phyloP scores from a whole-genome alignment of 2,113 vertebrate species.

The Notiomystis cincta region DNA sequence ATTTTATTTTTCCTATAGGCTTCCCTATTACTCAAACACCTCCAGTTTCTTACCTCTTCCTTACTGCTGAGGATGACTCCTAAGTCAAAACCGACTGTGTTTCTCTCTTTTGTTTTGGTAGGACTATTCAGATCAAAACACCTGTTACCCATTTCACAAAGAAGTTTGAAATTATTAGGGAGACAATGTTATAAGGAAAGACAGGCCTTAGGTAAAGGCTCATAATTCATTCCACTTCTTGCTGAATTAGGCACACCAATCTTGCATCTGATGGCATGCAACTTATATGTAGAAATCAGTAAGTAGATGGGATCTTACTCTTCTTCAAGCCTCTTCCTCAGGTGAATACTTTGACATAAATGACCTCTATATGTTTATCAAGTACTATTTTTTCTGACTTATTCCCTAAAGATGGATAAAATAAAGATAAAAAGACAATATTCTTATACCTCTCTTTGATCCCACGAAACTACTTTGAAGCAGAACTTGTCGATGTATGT shows the following conservation, averaged over 20 bases:
- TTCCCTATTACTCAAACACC: background rate
- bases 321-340: background rate
- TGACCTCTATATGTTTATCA: background rate
- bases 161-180: background rate
- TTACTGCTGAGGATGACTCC: background rate
- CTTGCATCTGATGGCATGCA: accelerated
- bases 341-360: background rate
- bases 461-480: background rate
- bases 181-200: background rate
- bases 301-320: background rate
- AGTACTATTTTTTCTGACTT: background rate
- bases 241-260: background rate
- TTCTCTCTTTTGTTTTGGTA: background rate
- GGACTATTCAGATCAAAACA: background rate
- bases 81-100: background rate
- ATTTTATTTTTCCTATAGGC: background rate
- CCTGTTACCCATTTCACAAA: background rate
- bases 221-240: background rate
- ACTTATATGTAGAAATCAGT: background rate
- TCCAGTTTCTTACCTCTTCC: background rate
- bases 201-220: background rate
- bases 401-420: background rate
- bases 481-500: background rate
- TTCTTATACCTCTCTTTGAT: background rate
- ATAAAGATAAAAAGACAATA: background rate